phyloP scores from a whole-genome alignment of 2,113 vertebrate species.

The Cyprinodon variegatus region DNA sequence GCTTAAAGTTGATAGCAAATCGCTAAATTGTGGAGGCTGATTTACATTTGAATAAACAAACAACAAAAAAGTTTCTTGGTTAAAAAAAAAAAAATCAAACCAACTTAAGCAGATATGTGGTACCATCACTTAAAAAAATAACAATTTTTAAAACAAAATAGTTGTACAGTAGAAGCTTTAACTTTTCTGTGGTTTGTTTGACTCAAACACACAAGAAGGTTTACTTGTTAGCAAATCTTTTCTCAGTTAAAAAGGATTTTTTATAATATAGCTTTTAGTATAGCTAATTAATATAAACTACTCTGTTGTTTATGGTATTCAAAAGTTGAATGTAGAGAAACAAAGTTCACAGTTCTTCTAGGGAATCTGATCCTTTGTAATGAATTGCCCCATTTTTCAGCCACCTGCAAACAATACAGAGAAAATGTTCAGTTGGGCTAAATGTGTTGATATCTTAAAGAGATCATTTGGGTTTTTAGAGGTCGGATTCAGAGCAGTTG shows the following conservation, averaged over 20 bases:
- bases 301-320: neutral
- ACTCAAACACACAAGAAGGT: neutral
- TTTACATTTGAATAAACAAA: neutral
- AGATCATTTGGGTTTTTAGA: neutral
- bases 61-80: neutral
- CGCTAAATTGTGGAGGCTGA: neutral
- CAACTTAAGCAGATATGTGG: neutral
- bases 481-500: no score
- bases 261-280: no score
- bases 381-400: slow-evolving; percentile 16
- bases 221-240: neutral
- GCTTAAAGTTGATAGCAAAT: neutral
- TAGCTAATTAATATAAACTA: no score
- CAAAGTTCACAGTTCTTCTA: slow-evolving; percentile 60
- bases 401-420: slow-evolving; percentile 46
- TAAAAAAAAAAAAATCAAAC: neutral
- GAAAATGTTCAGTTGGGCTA: neutral
- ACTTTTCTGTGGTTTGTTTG: neutral
- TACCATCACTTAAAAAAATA: neutral
- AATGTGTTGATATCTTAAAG: neutral
- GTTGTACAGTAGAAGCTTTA: neutral
- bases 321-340: neutral
- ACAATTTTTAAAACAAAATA: neutral
- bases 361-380: slow-evolving; percentile 41
- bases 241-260: neutral